phyloP scores from a whole-genome alignment of 1,140 invertebrate genomes.

The Melanaphis sacchari region DNA sequence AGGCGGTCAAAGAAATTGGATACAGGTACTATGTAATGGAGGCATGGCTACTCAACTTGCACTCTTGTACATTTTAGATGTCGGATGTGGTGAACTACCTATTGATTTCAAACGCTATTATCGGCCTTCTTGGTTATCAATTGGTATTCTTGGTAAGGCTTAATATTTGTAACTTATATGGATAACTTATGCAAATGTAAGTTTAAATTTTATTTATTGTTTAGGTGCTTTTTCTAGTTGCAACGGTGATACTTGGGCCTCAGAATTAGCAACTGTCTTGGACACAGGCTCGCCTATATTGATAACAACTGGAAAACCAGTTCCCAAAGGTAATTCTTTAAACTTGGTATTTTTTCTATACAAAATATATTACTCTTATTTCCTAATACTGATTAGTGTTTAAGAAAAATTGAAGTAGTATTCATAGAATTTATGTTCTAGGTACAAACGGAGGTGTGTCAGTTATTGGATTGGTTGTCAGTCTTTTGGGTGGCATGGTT shows the following conservation, averaged over 20 bases:
- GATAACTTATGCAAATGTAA: neutral
- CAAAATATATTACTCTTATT: neutral
- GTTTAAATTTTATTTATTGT: slow-evolving; percentile 57
- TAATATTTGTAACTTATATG: neutral
- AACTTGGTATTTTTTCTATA: neutral
- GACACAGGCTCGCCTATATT: slow-evolving; percentile 74
- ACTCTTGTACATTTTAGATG: slow-evolving; percentile 81
- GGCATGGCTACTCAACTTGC: slow-evolving; percentile 83
- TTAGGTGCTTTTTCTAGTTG: slow-evolving; percentile 79
- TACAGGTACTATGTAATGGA: slow-evolving; percentile 89
- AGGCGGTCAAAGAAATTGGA: slow-evolving; percentile 88
- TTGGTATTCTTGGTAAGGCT: slow-evolving; percentile 76
- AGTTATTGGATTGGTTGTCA: slow-evolving; percentile 74
- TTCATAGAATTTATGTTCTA: slow-evolving; percentile 60
- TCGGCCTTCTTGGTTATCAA: slow-evolving; percentile 79
- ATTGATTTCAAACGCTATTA: slow-evolving; percentile 82
- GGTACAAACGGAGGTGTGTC: slow-evolving; percentile 87
- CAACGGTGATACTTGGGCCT: slow-evolving; percentile 92
- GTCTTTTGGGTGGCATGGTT: slow-evolving; percentile 75
- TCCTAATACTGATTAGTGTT: neutral
- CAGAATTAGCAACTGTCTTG: slow-evolving; percentile 84
- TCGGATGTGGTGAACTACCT: slow-evolving; percentile 77
- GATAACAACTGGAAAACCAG: slow-evolving; percentile 77
- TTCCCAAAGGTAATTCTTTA: slow-evolving; percentile 73
- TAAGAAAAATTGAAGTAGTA: neutral